A percentile compares a stretch with the other conserved stretches of the same genome.
Conservation (phyloP, 1,140 invertebrate species). For the Spodoptera litura region DNA sequence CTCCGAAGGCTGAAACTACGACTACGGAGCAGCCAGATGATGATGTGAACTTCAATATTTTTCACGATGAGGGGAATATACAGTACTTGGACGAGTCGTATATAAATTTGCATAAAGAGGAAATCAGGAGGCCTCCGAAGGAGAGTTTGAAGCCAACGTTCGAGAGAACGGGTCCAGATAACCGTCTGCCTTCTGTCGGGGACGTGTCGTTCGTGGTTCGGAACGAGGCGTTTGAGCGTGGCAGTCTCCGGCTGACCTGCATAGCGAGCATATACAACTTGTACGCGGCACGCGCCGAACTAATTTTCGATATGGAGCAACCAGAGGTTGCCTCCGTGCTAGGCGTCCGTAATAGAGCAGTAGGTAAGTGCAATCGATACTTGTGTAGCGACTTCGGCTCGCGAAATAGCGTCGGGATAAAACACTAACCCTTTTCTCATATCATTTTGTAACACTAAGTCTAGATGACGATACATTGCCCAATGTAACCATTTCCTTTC, state of each 20-base stretch:
- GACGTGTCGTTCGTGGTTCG: conserved; percentile 87
- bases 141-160: conserved; percentile 72
- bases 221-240: conserved; percentile 87
- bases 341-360: conserved; percentile 80
- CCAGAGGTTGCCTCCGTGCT: conserved; percentile 90
- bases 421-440: not conserved
- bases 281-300: conserved; percentile 86
- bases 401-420: not conserved
- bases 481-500: no score
- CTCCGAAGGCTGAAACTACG: conserved; percentile 72
- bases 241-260: conserved; percentile 88
- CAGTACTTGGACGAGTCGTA: conserved; percentile 82
- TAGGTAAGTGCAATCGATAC: conserved; percentile 70
- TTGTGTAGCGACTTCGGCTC: conserved; percentile 29
- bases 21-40: conserved; percentile 73
- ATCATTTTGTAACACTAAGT: not conserved
- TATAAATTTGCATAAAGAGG: conserved; percentile 80
- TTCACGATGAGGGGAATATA: conserved; percentile 77
- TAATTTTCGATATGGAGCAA: conserved; percentile 89
- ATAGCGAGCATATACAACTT: conserved; percentile 89
- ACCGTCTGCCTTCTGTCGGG: conserved; percentile 76
- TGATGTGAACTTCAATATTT: conserved; percentile 75
- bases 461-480: not conserved
- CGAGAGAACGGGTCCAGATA: conserved; percentile 79
- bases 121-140: conserved; percentile 76